Percentiles rank a stretch among this genome's conserved stretches.
Evolutionary conservation across 1,140 invertebrate genomes (phyloP).

Genomic region (Brachionus manjavacas): DNA sequence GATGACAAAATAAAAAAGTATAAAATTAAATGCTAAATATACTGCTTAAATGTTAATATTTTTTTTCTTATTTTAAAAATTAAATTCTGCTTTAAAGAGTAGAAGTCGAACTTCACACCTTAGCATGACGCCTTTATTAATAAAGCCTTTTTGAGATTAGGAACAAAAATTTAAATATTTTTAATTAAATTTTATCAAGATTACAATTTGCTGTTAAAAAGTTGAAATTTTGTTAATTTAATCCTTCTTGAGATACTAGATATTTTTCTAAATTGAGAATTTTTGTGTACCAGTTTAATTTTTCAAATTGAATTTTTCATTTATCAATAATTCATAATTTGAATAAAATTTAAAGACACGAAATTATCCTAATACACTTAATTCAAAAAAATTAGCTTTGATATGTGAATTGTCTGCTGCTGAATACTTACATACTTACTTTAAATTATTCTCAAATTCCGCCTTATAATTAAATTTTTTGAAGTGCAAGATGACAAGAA

Average conservation of each 20-base stretch:
- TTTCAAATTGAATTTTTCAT: too few relatives aligned
- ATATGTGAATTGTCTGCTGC: neutral
- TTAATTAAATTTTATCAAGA: neutral
- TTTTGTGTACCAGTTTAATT: too few relatives aligned
- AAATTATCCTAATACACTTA: too few relatives aligned
- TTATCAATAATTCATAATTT: too few relatives aligned
- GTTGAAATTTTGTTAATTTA: neutral
- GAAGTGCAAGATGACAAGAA: neutral
- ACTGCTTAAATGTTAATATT: too few relatives aligned
- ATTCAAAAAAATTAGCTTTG: neutral
- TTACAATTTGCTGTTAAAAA: neutral
- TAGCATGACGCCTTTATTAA: neutral
- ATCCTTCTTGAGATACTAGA: neutral
- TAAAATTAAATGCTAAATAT: too few relatives aligned
- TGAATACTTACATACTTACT: neutral
- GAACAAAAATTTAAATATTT: neutral
- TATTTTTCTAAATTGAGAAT: too few relatives aligned
- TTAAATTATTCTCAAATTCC: neutral
- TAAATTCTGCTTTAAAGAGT: neutral
- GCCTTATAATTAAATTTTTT: neutral
- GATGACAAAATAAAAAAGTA: too few relatives aligned
- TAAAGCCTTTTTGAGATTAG: neutral
- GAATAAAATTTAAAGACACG: too few relatives aligned
- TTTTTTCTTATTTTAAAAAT: neutral
- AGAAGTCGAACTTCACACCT: neutral